Conservation (phyloP, 2,113 vertebrate genomes). For the Rana temporaria region DNA sequence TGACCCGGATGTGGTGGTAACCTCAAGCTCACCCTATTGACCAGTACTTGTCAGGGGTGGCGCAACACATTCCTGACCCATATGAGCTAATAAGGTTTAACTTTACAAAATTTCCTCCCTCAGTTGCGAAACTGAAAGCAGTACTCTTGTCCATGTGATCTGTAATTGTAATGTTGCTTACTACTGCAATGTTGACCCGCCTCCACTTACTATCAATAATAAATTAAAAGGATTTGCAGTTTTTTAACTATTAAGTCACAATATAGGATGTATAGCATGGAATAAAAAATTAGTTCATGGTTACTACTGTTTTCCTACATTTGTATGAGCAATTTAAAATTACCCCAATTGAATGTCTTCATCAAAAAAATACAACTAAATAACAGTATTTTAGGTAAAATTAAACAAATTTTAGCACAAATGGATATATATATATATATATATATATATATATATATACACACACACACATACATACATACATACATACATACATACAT, state of each 20-base stretch:
- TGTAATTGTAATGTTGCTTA: background rate
- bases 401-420: too few species aligned
- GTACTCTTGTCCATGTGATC: background rate
- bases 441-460: too few species aligned
- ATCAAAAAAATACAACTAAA: too few species aligned
- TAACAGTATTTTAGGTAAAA: too few species aligned
- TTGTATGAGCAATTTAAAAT: too few species aligned
- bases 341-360: too few species aligned
- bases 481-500: background rate
- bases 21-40: background rate
- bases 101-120: slow-evolving; percentile 3
- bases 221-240: background rate
- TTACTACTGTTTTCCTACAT: too few species aligned
- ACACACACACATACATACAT: background rate
- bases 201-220: background rate
- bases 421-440: too few species aligned
- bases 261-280: too few species aligned
- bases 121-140: slow-evolving; percentile 24
- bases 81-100: background rate
- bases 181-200: background rate
- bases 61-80: background rate
- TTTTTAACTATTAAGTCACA: background rate
- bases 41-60: background rate
- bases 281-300: too few species aligned
- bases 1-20: background rate